Conservation (phyloP, 1,140 invertebrate species). For the Chironomus striatipennis region DNA sequence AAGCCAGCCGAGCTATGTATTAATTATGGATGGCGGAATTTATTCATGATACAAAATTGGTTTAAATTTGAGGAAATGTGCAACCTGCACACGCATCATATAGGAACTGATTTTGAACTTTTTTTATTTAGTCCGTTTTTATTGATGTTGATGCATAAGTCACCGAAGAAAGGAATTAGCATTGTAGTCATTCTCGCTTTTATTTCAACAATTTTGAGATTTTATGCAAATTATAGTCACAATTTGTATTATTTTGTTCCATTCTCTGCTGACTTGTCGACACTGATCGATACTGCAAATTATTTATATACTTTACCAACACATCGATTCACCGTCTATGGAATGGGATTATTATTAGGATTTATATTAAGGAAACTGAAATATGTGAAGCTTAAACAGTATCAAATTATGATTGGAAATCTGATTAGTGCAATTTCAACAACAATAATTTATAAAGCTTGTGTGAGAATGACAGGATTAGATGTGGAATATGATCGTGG, state of each 20-base stretch:
- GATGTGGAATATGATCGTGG: constrained; percentile 54
- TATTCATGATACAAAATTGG: constrained; percentile 55
- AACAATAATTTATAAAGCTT: constrained; percentile 48
- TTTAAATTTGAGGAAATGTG: constrained; percentile 59
- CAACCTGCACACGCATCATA: constrained; percentile 61
- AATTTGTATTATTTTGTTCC: constrained; percentile 36
- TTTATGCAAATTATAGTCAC: constrained; percentile 34
- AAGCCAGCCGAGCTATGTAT: constrained; percentile 54
- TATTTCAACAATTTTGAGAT: constrained; percentile 50
- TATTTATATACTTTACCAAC: constrained; percentile 59
- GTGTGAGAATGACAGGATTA: constrained; percentile 54
- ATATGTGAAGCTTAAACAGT: constrained; percentile 27
- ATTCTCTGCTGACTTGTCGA: constrained; percentile 37
- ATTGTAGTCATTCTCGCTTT: constrained; percentile 42
- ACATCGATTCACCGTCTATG: constrained; percentile 59
- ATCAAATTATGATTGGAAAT: constrained; percentile 49
- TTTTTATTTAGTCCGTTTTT: constrained; percentile 64
- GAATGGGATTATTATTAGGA: constrained; percentile 55
- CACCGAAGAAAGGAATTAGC: constrained; percentile 44
- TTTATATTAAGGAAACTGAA: constrained; percentile 41
- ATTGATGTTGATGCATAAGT: constrained; percentile 52
- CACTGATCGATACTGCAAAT: constrained; percentile 56
- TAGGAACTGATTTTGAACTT: constrained; percentile 78
- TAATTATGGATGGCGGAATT: constrained; percentile 52
- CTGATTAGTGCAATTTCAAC: constrained; percentile 42